Base-by-base conservation (phyloP, 2,797 vertebrate species). In the Melanotaenia pygmaea region DNA sequence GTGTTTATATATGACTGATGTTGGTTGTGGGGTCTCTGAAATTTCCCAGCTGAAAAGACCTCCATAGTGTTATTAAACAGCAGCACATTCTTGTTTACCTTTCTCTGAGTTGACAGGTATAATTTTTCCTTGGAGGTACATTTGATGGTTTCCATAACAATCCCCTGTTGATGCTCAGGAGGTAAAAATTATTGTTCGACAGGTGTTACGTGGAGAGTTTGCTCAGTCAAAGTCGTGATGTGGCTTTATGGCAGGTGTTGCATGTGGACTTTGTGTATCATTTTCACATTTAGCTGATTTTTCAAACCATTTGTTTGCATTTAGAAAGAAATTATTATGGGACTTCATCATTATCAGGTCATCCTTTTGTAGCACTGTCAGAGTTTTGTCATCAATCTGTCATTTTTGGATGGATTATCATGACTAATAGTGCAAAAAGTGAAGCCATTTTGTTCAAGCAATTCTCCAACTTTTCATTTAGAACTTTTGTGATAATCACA, bases 1-100 rank as follows among this genome's bases (percentile, higher is more conserved):
- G 86, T 91, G 88, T 91, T 91, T 91, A 90, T 78, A 53, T 80
- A 71, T 4, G 67, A 81, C 84, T 84, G 64, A 66, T 54, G 34
- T 65, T 40, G 64, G 60, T 1, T 45, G 51, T 37, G 59, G 61
- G 59, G 47, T 81, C 57, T 71, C 35, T 53, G 50, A 71, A 30
- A 59, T 53, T 28, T 58, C 68, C 76, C 57, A n/a, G 43, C 30
- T 5, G 38, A 66, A 34, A 9, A 24, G 65, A 70, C 24, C 59
- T n/a, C 2, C 38, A 64, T 26, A 13, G 2, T 64, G 69, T 58
- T 74, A 53, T 45, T 73, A 43, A 60, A 67, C 57, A 18, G 59
- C 18, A 59, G 47, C 43, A 6, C 40, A 74, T 82, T 85, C 74
- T 40, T 12, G 16, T 18, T 76, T 68, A 81, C 38, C 65, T 64